Conservation (phyloP, 2,113 vertebrate genomes). For the Salvator merianae region DNA sequence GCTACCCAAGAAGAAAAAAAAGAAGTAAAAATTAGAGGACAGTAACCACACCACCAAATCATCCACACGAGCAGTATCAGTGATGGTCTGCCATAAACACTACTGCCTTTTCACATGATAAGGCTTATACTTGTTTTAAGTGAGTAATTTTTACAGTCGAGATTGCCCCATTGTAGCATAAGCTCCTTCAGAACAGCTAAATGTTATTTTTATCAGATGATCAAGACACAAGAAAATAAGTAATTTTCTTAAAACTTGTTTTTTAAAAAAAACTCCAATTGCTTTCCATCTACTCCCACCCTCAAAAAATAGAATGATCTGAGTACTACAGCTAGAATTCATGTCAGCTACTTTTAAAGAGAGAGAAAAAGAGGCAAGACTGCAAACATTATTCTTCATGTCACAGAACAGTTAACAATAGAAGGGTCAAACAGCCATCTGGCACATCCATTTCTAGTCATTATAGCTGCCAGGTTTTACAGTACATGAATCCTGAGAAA, state of each 20-base stretch:
- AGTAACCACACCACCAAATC: not conserved
- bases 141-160: not conserved
- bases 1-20: not conserved
- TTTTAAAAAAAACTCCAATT: not conserved
- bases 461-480: constrained; percentile 41
- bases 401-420: constrained; percentile 25
- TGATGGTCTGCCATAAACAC: not conserved
- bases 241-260: not conserved
- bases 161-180: not conserved
- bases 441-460: constrained; percentile 41
- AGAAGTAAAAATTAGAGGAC: not conserved
- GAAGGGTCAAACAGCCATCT: constrained; percentile 22
- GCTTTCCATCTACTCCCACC: too few species aligned
- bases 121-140: not conserved
- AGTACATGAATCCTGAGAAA: constrained; percentile 54
- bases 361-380: not conserved
- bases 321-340: not conserved
- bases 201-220: not conserved
- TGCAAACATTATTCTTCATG: not conserved
- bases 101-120: too few species aligned
- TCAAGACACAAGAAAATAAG: not conserved
- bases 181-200: not conserved
- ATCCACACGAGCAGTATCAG: not conserved
- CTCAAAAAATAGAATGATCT: not conserved
- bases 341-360: not conserved